Conservation (phyloP, 2,113 vertebrate genomes). For the Xenopus borealis region DNA sequence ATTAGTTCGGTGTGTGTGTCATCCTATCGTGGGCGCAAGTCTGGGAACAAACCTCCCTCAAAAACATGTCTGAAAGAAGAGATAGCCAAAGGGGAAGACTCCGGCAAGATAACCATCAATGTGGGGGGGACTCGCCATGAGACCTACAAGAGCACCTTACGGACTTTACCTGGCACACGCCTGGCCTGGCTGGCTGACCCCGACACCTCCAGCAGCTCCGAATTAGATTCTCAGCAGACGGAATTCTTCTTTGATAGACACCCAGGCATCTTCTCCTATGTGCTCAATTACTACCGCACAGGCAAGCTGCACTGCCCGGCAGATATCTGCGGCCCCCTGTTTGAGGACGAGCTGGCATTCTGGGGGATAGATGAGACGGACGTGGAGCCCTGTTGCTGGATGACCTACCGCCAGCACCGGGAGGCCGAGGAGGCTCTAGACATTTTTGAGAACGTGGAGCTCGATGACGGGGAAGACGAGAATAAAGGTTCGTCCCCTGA, state of each 20-base stretch:
- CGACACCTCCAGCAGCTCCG: slow-evolving; percentile 70
- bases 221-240: slow-evolving; percentile 68
- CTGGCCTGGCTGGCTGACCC: slow-evolving; percentile 89
- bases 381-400: slow-evolving; percentile 98
- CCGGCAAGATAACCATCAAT: slow-evolving; percentile 92
- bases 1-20: slow-evolving; percentile 99
- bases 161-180: slow-evolving; percentile 90
- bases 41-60: slow-evolving; percentile 95
- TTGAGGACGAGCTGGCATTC: slow-evolving; percentile 95
- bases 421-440: slow-evolving; percentile 95
- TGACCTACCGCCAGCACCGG: slow-evolving; percentile 94
- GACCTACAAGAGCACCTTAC: slow-evolving; percentile 92
- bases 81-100: slow-evolving; percentile 89
- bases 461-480: slow-evolving; percentile 58
- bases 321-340: slow-evolving; percentile 92
- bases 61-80: slow-evolving; percentile 99
- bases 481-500: slow-evolving; percentile 73
- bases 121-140: slow-evolving; percentile 95
- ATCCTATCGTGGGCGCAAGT: slow-evolving; percentile 97
- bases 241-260: slow-evolving; percentile 97
- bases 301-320: slow-evolving; percentile 98
- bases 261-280: slow-evolving; percentile 93
- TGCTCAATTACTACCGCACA: slow-evolving; percentile 95
- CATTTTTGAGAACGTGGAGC: slow-evolving; percentile 88
- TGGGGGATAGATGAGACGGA: slow-evolving; percentile 98